Evolutionary conservation across 2,797 vertebrate species (phyloP).

Genomic region (Danio choprae): DNA sequence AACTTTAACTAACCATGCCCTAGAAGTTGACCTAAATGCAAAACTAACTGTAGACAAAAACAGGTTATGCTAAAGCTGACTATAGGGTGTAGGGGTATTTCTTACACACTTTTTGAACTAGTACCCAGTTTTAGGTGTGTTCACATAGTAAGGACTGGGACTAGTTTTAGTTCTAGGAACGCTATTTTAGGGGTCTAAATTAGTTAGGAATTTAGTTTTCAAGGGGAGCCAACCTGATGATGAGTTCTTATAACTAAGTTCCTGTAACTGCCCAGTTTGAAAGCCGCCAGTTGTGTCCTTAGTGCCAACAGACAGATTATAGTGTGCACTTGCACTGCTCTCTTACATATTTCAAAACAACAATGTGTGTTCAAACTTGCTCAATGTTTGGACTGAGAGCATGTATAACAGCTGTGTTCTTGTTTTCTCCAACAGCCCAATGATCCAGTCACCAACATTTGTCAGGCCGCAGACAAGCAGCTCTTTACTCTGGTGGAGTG

Average conservation of each 20-base stretch:
- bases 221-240: too few species aligned
- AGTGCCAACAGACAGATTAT: neutral
- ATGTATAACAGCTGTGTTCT: slow-evolving; percentile 16
- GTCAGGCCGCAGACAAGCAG: slow-evolving; percentile 96
- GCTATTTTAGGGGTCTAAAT: too few species aligned
- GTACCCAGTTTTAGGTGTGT: too few species aligned
- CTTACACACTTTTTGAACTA: too few species aligned
- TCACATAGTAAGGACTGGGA: too few species aligned
- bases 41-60: neutral
- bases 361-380: neutral
- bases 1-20: slow-evolving; percentile 5
- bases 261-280: too few species aligned
- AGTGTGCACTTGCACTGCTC: neutral
- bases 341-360: neutral
- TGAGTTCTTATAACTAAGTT: too few species aligned
- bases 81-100: too few species aligned
- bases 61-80: neutral
- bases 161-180: too few species aligned
- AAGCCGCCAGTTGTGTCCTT: neutral
- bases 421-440: slow-evolving; percentile 80
- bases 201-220: too few species aligned
- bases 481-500: slow-evolving; percentile 97
- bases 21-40: neutral
- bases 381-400: neutral
- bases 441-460: slow-evolving; percentile 97